phyloP scores from a whole-genome alignment of 2,888 invertebrate species.

The Phyto melanocephala region DNA sequence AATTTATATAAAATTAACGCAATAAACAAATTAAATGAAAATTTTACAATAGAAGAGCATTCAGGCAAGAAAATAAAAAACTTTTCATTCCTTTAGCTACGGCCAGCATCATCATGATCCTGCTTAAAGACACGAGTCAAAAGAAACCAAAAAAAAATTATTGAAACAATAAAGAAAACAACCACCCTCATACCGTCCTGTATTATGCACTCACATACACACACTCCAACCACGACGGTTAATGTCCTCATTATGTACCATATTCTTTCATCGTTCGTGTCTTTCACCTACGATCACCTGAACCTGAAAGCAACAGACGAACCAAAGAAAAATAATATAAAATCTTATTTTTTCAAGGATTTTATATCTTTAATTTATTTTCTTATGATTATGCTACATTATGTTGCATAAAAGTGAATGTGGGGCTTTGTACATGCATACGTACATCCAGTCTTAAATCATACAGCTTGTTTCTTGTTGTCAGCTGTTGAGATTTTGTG shows the following conservation, averaged over 20 bases:
- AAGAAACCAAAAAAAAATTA: conserved; percentile 11
- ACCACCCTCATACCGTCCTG: conserved; percentile 34
- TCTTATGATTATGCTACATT: conserved; percentile 39
- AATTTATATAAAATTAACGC: too few relatives aligned
- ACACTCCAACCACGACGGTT: neutral
- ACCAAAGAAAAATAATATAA: conserved; percentile 18
- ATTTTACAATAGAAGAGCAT: too few relatives aligned
- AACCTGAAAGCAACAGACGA: neutral
- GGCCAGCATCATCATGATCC: neutral
- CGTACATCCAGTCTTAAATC: conserved; percentile 8
- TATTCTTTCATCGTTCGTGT: neutral
- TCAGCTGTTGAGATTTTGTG: conserved; percentile 56
- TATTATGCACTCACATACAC: neutral
- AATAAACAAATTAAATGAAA: too few relatives aligned
- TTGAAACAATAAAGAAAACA: neutral
- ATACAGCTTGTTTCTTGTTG: conserved; percentile 56
- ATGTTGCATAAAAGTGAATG: conserved; percentile 9
- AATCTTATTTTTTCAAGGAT: conserved; percentile 51
- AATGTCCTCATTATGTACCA: neutral
- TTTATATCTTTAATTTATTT: conserved; percentile 41
- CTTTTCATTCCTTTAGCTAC: conserved; percentile 17
- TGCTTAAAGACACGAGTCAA: too few relatives aligned
- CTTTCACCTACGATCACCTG: conserved; percentile 46
- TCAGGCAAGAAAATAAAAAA: neutral
- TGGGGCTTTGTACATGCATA: neutral